Evolutionary conservation across 2,797 vertebrate species (phyloP).

Genomic region (Microcaecilia unicolor): DNA sequence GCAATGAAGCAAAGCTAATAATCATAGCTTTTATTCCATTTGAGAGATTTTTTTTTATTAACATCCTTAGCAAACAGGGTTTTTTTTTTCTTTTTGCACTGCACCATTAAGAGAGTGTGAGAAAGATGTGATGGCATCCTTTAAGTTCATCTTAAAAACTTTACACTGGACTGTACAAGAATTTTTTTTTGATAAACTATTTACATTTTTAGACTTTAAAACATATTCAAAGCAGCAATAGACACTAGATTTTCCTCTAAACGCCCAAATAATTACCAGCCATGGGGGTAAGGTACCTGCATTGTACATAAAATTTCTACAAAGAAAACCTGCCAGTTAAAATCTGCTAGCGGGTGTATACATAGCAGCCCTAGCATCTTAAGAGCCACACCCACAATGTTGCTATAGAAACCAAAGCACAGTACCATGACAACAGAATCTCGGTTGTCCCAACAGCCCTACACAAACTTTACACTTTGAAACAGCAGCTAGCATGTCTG

Average conservation of each 20-base stretch:
- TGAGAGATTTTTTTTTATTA: constrained; percentile 53
- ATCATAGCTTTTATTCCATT: constrained; percentile 55
- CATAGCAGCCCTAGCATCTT: constrained; percentile 55
- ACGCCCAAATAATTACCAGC: constrained; percentile 88
- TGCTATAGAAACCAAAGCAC: constrained; percentile 84
- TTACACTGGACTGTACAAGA: constrained; percentile 99
- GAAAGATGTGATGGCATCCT: constrained; percentile 92
- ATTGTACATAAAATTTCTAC: constrained; percentile 75
- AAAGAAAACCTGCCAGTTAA: constrained; percentile 69
- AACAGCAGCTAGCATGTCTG: constrained; percentile 98
- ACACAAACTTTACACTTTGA: constrained; percentile 82
- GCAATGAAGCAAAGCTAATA: constrained; percentile 86
- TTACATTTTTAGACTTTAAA: constrained; percentile 99
- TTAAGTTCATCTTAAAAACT: constrained; percentile 99
- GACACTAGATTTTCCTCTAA: constrained; percentile 87
- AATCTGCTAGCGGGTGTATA: constrained; percentile 72
- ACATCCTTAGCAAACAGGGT: constrained; percentile 85
- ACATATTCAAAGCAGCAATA: constrained; percentile 98
- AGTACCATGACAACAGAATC: constrained; percentile 81
- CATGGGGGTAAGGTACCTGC: constrained; percentile 86
- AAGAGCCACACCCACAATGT: constrained; percentile 76
- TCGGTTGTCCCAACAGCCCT: constrained; percentile 71
- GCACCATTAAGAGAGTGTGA: constrained; percentile 90
- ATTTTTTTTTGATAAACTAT: constrained; percentile 98
- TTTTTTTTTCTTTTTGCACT: constrained; percentile 65